These are phyloP conservation scores for Cinclus cinclus DNA, from an alignment of 2,113 vertebrate species.

Conservation along the genomic window DNA sequence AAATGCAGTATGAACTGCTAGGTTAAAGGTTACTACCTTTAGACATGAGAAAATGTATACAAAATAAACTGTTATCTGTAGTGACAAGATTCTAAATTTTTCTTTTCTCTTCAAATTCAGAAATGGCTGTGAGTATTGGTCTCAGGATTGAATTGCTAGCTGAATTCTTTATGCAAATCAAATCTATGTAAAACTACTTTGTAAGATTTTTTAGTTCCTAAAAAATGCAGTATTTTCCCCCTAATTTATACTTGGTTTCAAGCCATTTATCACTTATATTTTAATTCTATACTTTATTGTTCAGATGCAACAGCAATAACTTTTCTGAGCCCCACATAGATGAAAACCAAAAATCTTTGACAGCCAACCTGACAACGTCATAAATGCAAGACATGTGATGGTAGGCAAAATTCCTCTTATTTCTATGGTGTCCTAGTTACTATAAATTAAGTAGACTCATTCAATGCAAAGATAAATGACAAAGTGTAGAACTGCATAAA, in stretches of 20 bases:
- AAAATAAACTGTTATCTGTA: not conserved
- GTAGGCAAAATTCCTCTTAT: not conserved
- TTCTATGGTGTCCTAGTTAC: not conserved
- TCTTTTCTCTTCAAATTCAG: not conserved
- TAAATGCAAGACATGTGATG: not conserved
- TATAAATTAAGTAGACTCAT: not conserved
- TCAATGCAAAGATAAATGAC: not conserved
- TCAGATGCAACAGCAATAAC: not conserved
- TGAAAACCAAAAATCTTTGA: not conserved
- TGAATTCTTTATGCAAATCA: not conserved
- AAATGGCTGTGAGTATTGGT: not conserved
- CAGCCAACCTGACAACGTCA: not conserved
- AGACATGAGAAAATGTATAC: not conserved
- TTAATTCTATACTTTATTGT: not conserved
- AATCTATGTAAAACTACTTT: not conserved
- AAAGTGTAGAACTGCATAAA: not conserved
- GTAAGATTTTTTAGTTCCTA: not conserved
- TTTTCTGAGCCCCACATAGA: not conserved
- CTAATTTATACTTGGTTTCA: not conserved
- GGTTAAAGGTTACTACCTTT: not conserved
- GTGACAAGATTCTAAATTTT: not conserved
- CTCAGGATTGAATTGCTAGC: not conserved
- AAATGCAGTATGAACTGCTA: not conserved
- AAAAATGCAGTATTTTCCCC: not conserved
- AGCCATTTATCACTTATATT: not conserved